phyloP scores from a whole-genome alignment of 1,140 invertebrate genomes.

The Bombus confusus region DNA sequence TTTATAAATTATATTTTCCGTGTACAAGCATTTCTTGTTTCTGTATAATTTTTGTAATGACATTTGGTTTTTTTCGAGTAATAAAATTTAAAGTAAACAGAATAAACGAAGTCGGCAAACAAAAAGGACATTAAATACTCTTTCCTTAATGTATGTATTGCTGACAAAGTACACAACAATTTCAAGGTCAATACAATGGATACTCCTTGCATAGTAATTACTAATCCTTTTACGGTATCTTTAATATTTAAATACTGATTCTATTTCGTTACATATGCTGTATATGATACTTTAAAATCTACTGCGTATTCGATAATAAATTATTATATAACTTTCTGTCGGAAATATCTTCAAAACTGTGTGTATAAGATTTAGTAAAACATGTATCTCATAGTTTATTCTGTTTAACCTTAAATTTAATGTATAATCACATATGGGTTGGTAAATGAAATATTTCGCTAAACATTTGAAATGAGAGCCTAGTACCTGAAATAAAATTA shows the following conservation, averaged over 20 bases:
- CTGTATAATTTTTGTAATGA: constrained; percentile 23
- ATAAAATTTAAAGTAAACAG: background rate
- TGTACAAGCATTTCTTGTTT: background rate
- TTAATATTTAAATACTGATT: background rate
- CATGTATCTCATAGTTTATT: background rate
- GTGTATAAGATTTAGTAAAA: background rate
- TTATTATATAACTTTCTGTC: constrained; percentile 21
- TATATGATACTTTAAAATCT: background rate
- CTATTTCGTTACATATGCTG: background rate
- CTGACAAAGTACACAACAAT: constrained; percentile 41
- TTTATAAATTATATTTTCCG: background rate
- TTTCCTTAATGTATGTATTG: background rate
- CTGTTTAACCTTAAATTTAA: constrained; percentile 37
- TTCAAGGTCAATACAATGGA: constrained; percentile 34
- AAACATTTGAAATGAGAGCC: background rate
- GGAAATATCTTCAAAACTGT: background rate
- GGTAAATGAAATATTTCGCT: background rate
- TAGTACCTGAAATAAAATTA: background rate
- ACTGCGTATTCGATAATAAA: background rate
- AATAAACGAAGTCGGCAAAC: background rate
- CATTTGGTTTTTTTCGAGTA: constrained; percentile 25
- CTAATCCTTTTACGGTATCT: background rate
- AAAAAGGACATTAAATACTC: constrained; percentile 8
- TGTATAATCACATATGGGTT: background rate
- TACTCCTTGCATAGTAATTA: constrained; percentile 35